Evolutionary conservation across 1,140 invertebrate genomes (phyloP).

Genomic region (Zaprionus nigranus): DNA sequence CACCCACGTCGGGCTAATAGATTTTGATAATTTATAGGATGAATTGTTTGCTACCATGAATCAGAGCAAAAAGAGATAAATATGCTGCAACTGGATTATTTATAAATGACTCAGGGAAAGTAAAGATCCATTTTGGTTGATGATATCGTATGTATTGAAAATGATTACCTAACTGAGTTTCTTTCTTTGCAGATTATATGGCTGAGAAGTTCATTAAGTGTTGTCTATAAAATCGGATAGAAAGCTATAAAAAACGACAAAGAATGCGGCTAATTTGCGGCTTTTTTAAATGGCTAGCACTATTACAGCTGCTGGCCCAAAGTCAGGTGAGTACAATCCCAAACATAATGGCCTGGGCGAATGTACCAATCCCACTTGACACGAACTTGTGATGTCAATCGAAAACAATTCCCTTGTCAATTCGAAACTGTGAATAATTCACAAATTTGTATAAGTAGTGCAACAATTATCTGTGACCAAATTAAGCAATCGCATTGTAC

Average conservation of each 20-base stretch:
- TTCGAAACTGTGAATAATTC: slow-evolving; percentile 60
- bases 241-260: slow-evolving; percentile 4
- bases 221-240: not conserved
- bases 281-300: slow-evolving; percentile 57
- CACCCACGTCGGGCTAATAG: slow-evolving; percentile 2
- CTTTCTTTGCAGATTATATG: not conserved
- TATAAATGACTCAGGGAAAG: not conserved
- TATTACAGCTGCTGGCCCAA: slow-evolving; percentile 63
- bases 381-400: slow-evolving; percentile 63
- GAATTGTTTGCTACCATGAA: slow-evolving; percentile 1
- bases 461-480: slow-evolving; percentile 66
- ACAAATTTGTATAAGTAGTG: slow-evolving; percentile 59
- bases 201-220: not conserved
- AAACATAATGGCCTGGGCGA: too few species aligned
- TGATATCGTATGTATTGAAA: not conserved
- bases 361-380: slow-evolving; percentile 60
- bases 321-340: slow-evolving; percentile 68
- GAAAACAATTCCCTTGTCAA: slow-evolving; percentile 56
- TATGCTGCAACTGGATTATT: not conserved
- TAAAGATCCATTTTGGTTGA: not conserved
- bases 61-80: slow-evolving; percentile 2
- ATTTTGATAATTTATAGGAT: slow-evolving; percentile 6
- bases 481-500: slow-evolving; percentile 50
- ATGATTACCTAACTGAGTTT: not conserved
- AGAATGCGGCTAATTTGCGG: slow-evolving; percentile 60